Evolutionary conservation across 2,113 vertebrate genomes (phyloP).

Genomic region (Rhinolophus sinicus): DNA sequence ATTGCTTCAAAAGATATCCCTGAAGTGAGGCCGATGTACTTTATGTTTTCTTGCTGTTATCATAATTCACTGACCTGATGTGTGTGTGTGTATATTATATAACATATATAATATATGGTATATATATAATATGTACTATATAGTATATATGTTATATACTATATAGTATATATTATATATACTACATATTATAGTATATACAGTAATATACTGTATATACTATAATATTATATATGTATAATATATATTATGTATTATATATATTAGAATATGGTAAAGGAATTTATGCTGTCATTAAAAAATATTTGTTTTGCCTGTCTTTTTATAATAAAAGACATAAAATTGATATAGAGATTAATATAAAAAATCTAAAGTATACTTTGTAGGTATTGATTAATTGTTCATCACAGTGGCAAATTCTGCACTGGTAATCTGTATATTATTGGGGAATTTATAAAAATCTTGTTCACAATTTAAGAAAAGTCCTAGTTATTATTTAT

Average conservation of each 20-base stretch:
- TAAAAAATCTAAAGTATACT: background rate
- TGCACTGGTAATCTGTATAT: background rate
- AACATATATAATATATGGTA: no score
- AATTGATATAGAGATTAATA: background rate
- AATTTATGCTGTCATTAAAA: constrained; percentile 28
- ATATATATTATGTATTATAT: no score
- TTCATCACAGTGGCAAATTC: background rate
- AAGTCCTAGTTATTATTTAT: background rate
- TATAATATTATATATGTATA: no score
- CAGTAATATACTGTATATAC: no score
- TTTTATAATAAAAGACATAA: background rate
- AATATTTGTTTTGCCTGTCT: background rate
- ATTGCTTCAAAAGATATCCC: background rate
- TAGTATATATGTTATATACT: no score
- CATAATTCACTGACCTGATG: background rate
- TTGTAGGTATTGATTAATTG: background rate
- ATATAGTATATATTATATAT: no score
- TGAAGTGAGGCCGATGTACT: background rate
- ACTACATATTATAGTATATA: no score
- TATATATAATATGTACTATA: no score
- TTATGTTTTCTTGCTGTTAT: constrained; percentile 19
- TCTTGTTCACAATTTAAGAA: background rate
- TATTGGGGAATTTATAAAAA: constrained; percentile 19
- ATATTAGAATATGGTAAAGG: background rate
- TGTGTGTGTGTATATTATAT: background rate